Percentiles rank a stretch among this genome's conserved stretches.
Evolutionary conservation across 2,888 invertebrate species (phyloP).

Genomic region (Drosophila niveifrons): DNA sequence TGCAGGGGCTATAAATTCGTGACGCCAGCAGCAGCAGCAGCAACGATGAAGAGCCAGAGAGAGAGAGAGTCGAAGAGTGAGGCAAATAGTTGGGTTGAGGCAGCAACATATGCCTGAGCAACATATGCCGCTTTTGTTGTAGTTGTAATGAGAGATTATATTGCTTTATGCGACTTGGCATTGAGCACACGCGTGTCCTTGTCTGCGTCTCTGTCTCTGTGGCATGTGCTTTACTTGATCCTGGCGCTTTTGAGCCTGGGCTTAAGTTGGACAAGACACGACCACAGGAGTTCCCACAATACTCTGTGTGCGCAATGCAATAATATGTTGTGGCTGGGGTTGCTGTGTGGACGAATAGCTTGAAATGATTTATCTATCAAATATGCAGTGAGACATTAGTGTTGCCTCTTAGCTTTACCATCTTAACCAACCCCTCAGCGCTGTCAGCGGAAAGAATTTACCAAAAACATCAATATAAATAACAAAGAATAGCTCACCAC

Average conservation of each 20-base stretch:
- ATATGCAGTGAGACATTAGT: slow-evolving; percentile 17
- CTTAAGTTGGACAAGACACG: slow-evolving; percentile 50
- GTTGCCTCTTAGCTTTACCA: neutral
- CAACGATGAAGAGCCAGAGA: slow-evolving; percentile 2
- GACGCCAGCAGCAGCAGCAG: slow-evolving; percentile 45
- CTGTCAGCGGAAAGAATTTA: neutral
- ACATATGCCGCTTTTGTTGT: slow-evolving; percentile 70
- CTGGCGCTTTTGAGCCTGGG: slow-evolving; percentile 54
- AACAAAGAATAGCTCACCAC: neutral
- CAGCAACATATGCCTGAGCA: slow-evolving; percentile 61
- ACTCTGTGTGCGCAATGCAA: neutral
- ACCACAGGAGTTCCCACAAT: slow-evolving; percentile 30
- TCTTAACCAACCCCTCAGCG: neutral
- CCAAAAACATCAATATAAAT: neutral
- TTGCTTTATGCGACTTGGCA: slow-evolving; percentile 75
- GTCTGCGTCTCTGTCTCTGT: slow-evolving; percentile 25
- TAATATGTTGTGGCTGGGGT: slow-evolving; percentile 29
- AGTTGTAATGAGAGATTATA: slow-evolving; percentile 79
- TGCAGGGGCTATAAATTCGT: slow-evolving; percentile 77
- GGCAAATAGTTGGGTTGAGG: neutral
- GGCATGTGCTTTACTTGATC: slow-evolving; percentile 66
- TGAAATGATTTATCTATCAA: slow-evolving; percentile 53
- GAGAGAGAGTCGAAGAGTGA: neutral
- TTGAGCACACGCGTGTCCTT: slow-evolving; percentile 68
- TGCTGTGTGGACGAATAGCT: slow-evolving; percentile 18